Evolutionary conservation across 2,888 invertebrate species (phyloP), one percentile per base, ranked within the genome.

Genomic region (Agrochola macilenta): DNA sequence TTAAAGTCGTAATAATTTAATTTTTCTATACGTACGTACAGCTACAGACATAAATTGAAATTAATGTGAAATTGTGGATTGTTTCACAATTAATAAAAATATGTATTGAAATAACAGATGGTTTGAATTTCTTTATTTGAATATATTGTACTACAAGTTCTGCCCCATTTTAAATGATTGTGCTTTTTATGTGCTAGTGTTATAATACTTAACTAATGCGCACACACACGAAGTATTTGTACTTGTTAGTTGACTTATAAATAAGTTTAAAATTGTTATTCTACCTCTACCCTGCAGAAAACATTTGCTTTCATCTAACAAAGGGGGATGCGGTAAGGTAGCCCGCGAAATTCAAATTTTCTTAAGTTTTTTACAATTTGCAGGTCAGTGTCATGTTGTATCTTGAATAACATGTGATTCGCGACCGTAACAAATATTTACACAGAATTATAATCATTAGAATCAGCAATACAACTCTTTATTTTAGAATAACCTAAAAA

Each of bases 51-150:
- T 61, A 66, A 66, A 69, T 57, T 58, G 90, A 90, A 91, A 91
- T 90, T 90, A 90, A 92, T 93, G 92, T 93, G 93, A 91, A 91
- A 91, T 93, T 93, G 93, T 94, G 94, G 84, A 92, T 89, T 92
- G 89, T 92, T 95, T 94, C 94, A 94, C 95, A 91, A 92, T 94
- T 91, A 95, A 94, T 94, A 95, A 95, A 95, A 94, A 93, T 93
- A 93, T 93, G 90, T 92, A 93, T 93, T 92, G 80, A 90, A 89
- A 89, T 76, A 81, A 84, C 46, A n/a, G 20, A 12, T 43, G 83
- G 84, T 93, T 93, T 94, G 88, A 91, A 92, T 92, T 90, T 60
- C 74, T 83, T 81, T 79, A 84, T 86, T 69, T 74, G 64, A 66
- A 14, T 73, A 23, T 46, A 49, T 14, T 35, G 14, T 52, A 57